These are phyloP conservation scores for Sialis lutaria DNA, from an alignment of 2,888 invertebrate genomes.

Conservation along the genomic window DNA sequence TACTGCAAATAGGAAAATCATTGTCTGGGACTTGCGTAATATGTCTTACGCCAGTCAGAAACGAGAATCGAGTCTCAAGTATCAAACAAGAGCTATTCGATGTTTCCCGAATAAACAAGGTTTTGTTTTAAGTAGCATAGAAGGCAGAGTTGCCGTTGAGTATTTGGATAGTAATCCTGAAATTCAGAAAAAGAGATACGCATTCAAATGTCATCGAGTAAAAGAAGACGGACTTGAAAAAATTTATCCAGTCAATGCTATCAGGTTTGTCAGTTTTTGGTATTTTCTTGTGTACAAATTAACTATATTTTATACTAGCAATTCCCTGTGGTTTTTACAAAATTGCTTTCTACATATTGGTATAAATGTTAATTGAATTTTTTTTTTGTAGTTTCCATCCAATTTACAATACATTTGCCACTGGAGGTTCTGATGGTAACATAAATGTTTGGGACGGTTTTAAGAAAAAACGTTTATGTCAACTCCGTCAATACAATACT, in stretches of 20 bases:
- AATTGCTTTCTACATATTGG: too few species aligned
- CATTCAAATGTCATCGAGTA: constrained; percentile 93
- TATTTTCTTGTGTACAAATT: neutral
- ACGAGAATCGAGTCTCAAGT: constrained; percentile 91
- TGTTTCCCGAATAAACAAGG: constrained; percentile 81
- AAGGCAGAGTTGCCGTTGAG: constrained; percentile 95
- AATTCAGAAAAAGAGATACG: constrained; percentile 95
- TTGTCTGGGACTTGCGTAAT: constrained; percentile 94
- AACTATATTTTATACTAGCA: neutral
- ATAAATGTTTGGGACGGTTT: constrained; percentile 99
- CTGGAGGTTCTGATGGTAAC: constrained; percentile 92
- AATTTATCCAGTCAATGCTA: constrained; percentile 96
- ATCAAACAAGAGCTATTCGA: constrained; percentile 86
- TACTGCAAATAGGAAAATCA: constrained; percentile 83
- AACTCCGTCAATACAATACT: constrained; percentile 94
- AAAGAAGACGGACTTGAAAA: constrained; percentile 88
- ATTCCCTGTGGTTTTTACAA: too few species aligned
- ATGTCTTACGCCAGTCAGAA: constrained; percentile 88
- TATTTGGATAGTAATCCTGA: constrained; percentile 93
- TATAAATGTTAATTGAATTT: neutral
- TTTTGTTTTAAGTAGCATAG: constrained; percentile 94
- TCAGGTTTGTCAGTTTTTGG: constrained; percentile 30
- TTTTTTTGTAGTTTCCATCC: constrained; percentile 66
- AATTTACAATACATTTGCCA: constrained; percentile 93
- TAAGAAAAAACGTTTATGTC: constrained; percentile 94